Conservation (phyloP, 1,140 invertebrate species). For the Stegodyphus dumicola region DNA sequence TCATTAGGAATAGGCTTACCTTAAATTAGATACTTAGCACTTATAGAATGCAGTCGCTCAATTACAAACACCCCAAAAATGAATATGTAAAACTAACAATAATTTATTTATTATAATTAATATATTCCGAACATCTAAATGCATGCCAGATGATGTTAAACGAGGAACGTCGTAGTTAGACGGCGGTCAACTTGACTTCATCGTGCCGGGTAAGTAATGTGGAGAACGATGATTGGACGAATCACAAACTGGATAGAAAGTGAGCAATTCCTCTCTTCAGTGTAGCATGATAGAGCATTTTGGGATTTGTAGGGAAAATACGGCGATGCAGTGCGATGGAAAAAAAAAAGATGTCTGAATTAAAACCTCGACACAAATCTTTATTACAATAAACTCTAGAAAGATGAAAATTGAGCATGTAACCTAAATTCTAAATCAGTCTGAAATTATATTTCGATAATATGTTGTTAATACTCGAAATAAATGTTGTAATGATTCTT, state of each 20-base stretch:
- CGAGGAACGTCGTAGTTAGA: slow-evolving; percentile 7
- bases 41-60: background rate
- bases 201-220: slow-evolving; percentile 48
- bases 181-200: slow-evolving; percentile 9
- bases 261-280: slow-evolving; percentile 15
- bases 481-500: too few relatives aligned
- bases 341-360: too few relatives aligned
- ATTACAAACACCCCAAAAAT: background rate
- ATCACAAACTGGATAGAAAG: slow-evolving; percentile 31
- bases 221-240: slow-evolving; percentile 48
- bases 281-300: background rate
- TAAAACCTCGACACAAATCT: too few relatives aligned
- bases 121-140: slow-evolving; percentile 53
- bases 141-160: slow-evolving; percentile 33
- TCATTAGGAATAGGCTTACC: slow-evolving; percentile 38
- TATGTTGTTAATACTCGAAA: too few relatives aligned
- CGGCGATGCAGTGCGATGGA: too few relatives aligned
- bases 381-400: too few relatives aligned
- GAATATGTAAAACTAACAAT: slow-evolving; percentile 8
- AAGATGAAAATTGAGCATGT: too few relatives aligned
- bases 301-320: too few relatives aligned
- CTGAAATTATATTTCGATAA: too few relatives aligned
- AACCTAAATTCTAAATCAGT: too few relatives aligned
- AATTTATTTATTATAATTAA: slow-evolving; percentile 10
- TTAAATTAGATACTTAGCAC: slow-evolving; percentile 6